phyloP scores from a whole-genome alignment of 2,888 invertebrate genomes.

The Andrena marginata region DNA sequence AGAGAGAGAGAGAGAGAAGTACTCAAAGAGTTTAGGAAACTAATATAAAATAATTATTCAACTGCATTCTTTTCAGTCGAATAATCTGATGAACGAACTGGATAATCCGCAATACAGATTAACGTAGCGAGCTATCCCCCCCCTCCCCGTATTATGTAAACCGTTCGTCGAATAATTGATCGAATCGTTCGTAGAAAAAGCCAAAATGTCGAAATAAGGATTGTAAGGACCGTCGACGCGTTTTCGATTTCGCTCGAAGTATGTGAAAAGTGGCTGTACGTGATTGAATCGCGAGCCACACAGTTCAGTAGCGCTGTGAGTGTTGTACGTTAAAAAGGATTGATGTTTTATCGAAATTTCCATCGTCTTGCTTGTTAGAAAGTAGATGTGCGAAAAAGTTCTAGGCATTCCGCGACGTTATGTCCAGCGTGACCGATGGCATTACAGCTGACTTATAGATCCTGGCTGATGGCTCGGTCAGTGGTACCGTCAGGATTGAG shows the following conservation, averaged over 20 bases:
- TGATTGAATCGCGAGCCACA: neutral
- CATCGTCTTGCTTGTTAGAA: neutral
- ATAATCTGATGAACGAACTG: neutral
- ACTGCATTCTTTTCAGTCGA: neutral
- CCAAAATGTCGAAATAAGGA: slow-evolving; percentile 1
- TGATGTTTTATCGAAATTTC: neutral
- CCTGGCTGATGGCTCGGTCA: neutral
- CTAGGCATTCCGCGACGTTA: neutral
- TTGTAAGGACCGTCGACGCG: neutral
- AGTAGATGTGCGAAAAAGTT: slow-evolving; percentile 32
- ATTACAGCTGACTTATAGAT: neutral
- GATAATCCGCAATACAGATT: neutral
- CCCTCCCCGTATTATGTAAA: slow-evolving; percentile 9
- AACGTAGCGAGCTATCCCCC: neutral
- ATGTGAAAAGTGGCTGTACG: slow-evolving; percentile 1
- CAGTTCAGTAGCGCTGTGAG: neutral
- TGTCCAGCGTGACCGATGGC: slow-evolving; percentile 32
- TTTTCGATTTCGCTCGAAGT: slow-evolving; percentile 7
- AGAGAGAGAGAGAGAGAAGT: neutral
- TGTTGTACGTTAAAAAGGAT: neutral
- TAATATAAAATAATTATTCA: slow-evolving; percentile 24
- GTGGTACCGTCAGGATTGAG: neutral
- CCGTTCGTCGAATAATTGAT: neutral
- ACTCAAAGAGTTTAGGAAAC: slow-evolving; percentile 15
- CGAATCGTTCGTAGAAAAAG: neutral